Percentiles rank a stretch among this genome's conserved stretches.
Conservation (phyloP, 2,888 invertebrate genomes). For the Tipula lateralis region DNA sequence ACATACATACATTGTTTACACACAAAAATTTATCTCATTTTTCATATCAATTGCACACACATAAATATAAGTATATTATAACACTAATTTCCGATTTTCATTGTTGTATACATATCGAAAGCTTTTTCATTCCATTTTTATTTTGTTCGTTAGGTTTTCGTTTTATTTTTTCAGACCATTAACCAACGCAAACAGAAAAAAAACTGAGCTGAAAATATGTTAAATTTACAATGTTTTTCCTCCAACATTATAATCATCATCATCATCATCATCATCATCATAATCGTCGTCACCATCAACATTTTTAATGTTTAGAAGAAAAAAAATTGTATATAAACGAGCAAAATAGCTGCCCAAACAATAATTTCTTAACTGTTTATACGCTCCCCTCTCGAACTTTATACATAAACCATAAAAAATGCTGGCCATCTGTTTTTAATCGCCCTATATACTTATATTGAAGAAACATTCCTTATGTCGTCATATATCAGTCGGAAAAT, state of each 20-base stretch:
- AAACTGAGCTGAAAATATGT: not conserved
- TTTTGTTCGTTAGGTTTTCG: not conserved
- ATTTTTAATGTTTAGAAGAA: not conserved
- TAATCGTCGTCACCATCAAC: not conserved
- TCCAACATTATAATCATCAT: not conserved
- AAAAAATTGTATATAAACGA: not conserved
- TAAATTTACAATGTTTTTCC: not conserved
- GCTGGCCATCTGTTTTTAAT: not conserved
- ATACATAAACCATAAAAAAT: not conserved
- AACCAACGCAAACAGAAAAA: not conserved
- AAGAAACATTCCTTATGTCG: not conserved
- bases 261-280: not conserved
- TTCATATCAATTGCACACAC: constrained; percentile 6
- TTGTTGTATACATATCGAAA: not conserved
- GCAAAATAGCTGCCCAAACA: not conserved
- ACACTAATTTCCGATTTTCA: not conserved
- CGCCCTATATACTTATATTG: not conserved
- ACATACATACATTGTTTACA: too few relatives aligned
- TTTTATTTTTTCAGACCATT: not conserved
- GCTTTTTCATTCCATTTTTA: not conserved
- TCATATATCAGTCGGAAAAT: not conserved
- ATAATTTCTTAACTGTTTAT: not conserved
- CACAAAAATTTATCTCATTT: not conserved
- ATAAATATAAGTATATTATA: not conserved
- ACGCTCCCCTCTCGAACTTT: not conserved